Base-by-base conservation (phyloP, 1,140 invertebrate species). In the Oppia nitens region DNA sequence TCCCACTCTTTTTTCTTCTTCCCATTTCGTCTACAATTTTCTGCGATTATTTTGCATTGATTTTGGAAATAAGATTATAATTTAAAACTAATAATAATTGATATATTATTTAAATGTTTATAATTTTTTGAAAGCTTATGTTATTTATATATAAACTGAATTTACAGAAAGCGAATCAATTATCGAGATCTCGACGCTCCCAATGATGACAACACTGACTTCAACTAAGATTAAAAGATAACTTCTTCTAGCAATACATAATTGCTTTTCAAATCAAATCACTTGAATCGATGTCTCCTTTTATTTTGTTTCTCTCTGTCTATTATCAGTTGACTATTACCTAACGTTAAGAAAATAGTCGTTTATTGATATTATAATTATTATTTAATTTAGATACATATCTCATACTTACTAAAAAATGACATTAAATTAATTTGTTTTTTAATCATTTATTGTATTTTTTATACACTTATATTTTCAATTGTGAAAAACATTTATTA, bases 111-210 rank as follows among this genome's bases (percentile, higher is more conserved):
- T 20, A 50, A 14, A 50, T 14, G 17, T 14, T 17, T 4, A 52
- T 1, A 21, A 12, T 17, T 52, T 26, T 52, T 12, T 12, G 21
- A 21, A 3, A 1, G 23, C 17, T 9, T 20, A 24, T 52, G 14
- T 52, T 25, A 17, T 21, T 23, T 52, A 2, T 52, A 17, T 52
- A 11, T 2, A 1, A 17, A 17, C 2, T 23, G 23, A 17, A 14
- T 3, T 52, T 52, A 2, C 17, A 2, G 20, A 23, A 12, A 14
- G 6, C 4, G 12, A 29, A 29, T 20, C 52, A 53, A 27, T 40
- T 55, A 55, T 55, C 53, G 53, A 24, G 53, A 55, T 55, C 53
- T 55, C 24, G 53, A 55, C 26, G 53, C 53, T 6, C 53, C 53
- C 1, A 23, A 2, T 45, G 53, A 55, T 21, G 53, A 55, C 12